Evolutionary conservation across 2,888 invertebrate species (phyloP), one percentile per base, ranked within the genome.

Genomic region (Lutraria lutraria): DNA sequence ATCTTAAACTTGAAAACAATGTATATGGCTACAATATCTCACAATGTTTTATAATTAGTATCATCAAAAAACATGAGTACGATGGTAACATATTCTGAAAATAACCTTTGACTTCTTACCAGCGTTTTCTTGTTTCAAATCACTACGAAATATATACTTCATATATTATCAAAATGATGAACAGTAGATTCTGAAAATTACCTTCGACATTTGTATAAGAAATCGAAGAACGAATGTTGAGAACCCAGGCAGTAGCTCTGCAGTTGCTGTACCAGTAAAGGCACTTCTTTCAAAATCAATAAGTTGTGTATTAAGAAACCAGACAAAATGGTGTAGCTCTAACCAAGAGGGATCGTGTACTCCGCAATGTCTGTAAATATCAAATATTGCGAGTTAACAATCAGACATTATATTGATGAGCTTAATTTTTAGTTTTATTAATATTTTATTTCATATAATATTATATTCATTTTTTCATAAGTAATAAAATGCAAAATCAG

Each of bases 301-400:
- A 43, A 96, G 93, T 87, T 96, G 96, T 15, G 93, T 92, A 90
- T 95, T 94, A 16, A 95, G 93, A 87, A 96, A 96, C 85, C 91
- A 89, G 4, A 90, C 90, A 90, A 90, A 90, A 72, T 90, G 88
- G 63, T 90, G 83, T 19, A 90, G 83, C 54, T 90, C 90, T 16
- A 88, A 84, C 92, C 92, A 92, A 16, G 90, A 88, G 60, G 90
- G 90, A 81, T 90, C 86, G 19, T 83, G 29, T 15, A 90, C 52
- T 4, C 86, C 86, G 86, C 86, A 88, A 85, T 88, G 86, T 56
- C 86, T 83, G 79, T 68, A 63, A 88, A 34, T 25, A 10, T 43
- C 43, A 43, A 43, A 43, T 43, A 43, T 2, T 43, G 43, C 8
- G 43, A 43, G 8, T 43, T 43, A 8, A 43, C 8, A 43, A 4